These are phyloP conservation scores for Holothuria glaberrima DNA, from an alignment of 35 echinoderm and acorn worm species.

Conservation along the genomic window DNA sequence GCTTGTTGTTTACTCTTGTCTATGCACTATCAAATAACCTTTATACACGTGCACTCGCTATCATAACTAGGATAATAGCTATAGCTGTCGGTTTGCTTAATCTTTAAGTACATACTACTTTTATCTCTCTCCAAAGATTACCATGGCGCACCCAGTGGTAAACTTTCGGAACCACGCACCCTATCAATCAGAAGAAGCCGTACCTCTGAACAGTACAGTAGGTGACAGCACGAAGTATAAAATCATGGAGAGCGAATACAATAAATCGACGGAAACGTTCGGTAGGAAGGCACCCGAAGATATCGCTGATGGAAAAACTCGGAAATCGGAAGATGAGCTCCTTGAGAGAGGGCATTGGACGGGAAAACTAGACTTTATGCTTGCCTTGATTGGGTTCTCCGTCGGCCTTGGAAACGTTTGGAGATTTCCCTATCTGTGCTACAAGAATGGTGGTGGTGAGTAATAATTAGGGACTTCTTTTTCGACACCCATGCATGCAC, in stretches of 20 bases:
- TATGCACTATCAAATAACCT: too few relatives aligned
- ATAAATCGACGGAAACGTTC: slow-evolving; percentile 58
- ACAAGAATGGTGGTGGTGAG: slow-evolving; percentile 60
- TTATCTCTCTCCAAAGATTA: background rate
- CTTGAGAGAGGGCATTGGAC: slow-evolving; percentile 50
- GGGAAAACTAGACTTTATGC: slow-evolving; percentile 54
- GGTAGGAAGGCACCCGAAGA: background rate
- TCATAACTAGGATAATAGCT: background rate
- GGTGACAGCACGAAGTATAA: background rate
- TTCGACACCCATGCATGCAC: too few relatives aligned
- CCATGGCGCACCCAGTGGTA: background rate
- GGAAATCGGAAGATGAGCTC: slow-evolving; percentile 49
- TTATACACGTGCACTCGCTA: too few relatives aligned
- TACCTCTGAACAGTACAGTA: slow-evolving; percentile 7
- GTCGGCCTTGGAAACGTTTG: slow-evolving; percentile 56
- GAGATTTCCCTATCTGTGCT: slow-evolving; percentile 54
- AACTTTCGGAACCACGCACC: background rate
- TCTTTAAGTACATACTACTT: background rate
- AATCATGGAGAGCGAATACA: slow-evolving; percentile 56
- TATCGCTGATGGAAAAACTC: background rate
- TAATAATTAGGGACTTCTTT: background rate
- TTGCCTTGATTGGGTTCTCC: slow-evolving; percentile 53
- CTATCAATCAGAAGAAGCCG: background rate
- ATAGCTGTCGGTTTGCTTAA: background rate
- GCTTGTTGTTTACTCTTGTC: too few relatives aligned